These are phyloP conservation scores for Gouania willdenowi DNA, from an alignment of 2,797 vertebrate species.

Conservation along the genomic window DNA sequence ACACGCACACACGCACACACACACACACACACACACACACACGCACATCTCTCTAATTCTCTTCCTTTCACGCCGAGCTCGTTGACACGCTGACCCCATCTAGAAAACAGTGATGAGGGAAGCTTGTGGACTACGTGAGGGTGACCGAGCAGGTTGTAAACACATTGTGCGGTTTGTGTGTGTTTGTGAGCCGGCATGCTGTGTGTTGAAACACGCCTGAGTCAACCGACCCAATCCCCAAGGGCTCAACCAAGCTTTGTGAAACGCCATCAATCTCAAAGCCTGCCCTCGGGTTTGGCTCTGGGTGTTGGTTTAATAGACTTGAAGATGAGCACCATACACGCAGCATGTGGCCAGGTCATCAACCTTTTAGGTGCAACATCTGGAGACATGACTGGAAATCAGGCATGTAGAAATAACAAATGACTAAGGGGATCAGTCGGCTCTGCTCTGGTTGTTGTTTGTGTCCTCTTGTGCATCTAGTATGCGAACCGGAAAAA, in stretches of 20 bases:
- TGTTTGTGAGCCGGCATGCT: slow-evolving; percentile 6
- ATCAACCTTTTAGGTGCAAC: slow-evolving; percentile 41
- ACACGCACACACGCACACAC: no score
- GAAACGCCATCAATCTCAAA: slow-evolving; percentile 42
- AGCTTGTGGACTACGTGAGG: slow-evolving; percentile 13
- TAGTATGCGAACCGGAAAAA: no score
- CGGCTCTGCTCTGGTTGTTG: slow-evolving; percentile 22
- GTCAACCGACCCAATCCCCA: slow-evolving; percentile 2
- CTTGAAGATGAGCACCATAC: slow-evolving; percentile 12
- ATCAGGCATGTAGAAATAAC: slow-evolving; percentile 31
- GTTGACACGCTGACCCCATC: slow-evolving; percentile 39
- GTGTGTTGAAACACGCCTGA: no score
- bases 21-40: slow-evolving; percentile 5
- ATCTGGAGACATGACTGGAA: slow-evolving; percentile 38
- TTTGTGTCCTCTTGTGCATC: slow-evolving; percentile 10
- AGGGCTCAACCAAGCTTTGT: slow-evolving; percentile 16
- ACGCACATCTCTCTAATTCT: slow-evolving; percentile 10
- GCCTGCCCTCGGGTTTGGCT: slow-evolving; percentile 34
- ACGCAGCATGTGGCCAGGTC: slow-evolving; percentile 38
- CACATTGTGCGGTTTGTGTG: slow-evolving; percentile 25
- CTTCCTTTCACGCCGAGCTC: slow-evolving; percentile 10
- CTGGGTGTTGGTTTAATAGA: slow-evolving; percentile 33
- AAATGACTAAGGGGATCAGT: slow-evolving; percentile 30
- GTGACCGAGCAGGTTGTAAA: slow-evolving; percentile 30
- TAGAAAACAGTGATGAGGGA: slow-evolving; percentile 21